Evolutionary conservation across 2,797 vertebrate genomes (phyloP), one percentile per base, ranked within the genome.

Genomic region (Chromis chromis): DNA sequence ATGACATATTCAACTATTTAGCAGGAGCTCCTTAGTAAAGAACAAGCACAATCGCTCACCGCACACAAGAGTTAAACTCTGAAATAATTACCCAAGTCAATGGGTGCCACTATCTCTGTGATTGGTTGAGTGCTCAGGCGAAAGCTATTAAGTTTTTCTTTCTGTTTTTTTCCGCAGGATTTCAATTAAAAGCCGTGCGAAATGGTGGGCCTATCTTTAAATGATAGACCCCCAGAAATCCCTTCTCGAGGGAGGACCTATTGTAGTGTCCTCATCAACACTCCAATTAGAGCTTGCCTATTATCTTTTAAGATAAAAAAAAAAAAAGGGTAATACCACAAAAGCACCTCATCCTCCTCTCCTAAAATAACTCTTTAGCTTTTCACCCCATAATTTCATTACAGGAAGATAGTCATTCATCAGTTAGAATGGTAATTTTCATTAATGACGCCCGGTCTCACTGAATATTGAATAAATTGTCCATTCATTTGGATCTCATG

Each of bases 61-160:
- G 72, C 88, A 76, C 79, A 80, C 79, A 70, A 75, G 71, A 92
- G 91, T 91, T 89, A 88, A 91, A 93, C 84, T 92, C 86, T 78
- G 88, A 93, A 94, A 93, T 94, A 93, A 94, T 94, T 93, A 93
- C 86, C 85, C 75, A 87, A 91, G 89, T 92, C 91, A 93, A 83
- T 90, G 88, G 86, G 84, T 82, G 86, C 79, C 69, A 61, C 91
- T 94, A 93, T 94, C 92, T 92, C 83, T 83, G 74, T 86, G 88
- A 91, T 89, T 92, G 91, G 91, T 88, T 94, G 92, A 93, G 90
- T 91, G 92, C 89, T 92, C 88, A 76, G 87, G 89, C 78, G 55
- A 90, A 94, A 93, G 86, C 91, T 90, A 93, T 94, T 94, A 92
- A 76, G 86, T 87, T 92, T 90, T 79, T 50, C 65, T 12, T 39